Conservation (phyloP, 2,888 invertebrate species). For the Amblyjoppa proteus region DNA sequence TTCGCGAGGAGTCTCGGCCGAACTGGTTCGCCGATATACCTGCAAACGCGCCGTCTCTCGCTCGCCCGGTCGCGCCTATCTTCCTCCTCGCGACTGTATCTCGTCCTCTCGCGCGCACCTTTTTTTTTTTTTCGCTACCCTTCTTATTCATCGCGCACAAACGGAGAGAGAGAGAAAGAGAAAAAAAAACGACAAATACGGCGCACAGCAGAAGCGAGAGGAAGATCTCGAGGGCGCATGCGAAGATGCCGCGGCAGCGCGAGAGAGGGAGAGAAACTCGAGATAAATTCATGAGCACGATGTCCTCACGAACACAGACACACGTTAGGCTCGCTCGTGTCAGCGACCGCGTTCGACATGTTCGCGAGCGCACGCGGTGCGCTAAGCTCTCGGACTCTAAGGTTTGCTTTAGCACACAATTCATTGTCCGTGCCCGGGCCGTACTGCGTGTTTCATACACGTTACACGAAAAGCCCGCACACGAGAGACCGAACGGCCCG, state of each 20-base stretch:
- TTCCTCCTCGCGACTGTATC: constrained; percentile 37
- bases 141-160: background rate
- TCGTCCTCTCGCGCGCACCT: constrained; percentile 37
- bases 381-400: constrained; percentile 52
- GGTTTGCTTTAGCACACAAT: constrained; percentile 53
- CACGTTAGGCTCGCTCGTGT: constrained; percentile 65
- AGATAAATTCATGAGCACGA: constrained; percentile 73
- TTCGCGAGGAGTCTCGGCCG: constrained; percentile 39
- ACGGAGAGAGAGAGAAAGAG: constrained; percentile 27
- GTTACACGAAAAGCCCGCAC: background rate
- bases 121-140: no score
- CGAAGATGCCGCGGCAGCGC: constrained; percentile 41
- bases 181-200: constrained; percentile 26
- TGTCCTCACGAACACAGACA: constrained; percentile 64
- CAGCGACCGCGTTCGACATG: constrained; percentile 65
- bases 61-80: constrained; percentile 39
- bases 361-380: constrained; percentile 61
- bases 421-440: background rate
- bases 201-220: constrained; percentile 38
- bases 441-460: background rate
- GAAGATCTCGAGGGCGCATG: constrained; percentile 47
- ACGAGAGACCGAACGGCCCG: background rate
- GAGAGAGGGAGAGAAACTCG: constrained; percentile 31
- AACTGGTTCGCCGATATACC: constrained; percentile 67
- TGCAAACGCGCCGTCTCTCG: constrained; percentile 29